These are phyloP conservation scores for Amiota mariae DNA, from an alignment of 2,888 invertebrate species.

Conservation along the genomic window DNA sequence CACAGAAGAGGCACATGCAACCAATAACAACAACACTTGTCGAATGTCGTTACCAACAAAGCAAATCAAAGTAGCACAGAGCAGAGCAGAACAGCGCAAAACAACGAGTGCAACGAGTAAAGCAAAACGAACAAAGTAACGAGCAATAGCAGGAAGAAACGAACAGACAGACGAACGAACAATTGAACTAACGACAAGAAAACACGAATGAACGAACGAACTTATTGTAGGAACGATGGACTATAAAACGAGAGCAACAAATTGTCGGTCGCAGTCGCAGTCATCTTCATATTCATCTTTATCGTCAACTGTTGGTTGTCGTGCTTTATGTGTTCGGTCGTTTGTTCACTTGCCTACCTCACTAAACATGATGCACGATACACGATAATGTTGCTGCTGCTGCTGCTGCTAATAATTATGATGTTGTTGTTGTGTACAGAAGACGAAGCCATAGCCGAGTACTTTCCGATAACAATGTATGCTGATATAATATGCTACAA, in stretches of 20 bases:
- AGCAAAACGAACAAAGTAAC: slow-evolving; percentile 27
- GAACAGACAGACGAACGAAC: slow-evolving; percentile 39
- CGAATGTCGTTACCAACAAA: slow-evolving; percentile 56
- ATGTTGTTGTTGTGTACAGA: background rate
- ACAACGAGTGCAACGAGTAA: slow-evolving; percentile 28
- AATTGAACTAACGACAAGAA: background rate
- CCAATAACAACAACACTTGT: slow-evolving; percentile 66
- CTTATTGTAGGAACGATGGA: background rate
- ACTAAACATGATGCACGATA: slow-evolving; percentile 45
- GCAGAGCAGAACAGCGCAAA: slow-evolving; percentile 2
- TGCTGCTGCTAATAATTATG: too few relatives aligned
- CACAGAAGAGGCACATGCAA: slow-evolving; percentile 17
- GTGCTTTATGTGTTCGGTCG: background rate
- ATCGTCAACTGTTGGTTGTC: slow-evolving; percentile 54
- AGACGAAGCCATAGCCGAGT: background rate
- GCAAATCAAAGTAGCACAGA: too few relatives aligned
- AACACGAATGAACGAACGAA: too few relatives aligned
- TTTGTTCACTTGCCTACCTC: slow-evolving; percentile 56
- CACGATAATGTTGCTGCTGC: too few relatives aligned
- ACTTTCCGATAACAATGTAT: background rate
- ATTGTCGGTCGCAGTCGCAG: slow-evolving; percentile 53
- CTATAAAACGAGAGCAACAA: slow-evolving; percentile 49
- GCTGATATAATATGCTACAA: background rate
- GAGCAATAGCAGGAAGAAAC: slow-evolving; percentile 8
- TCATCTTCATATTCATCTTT: too few relatives aligned